Conservation (phyloP, 2,888 invertebrate species). For the Tetanocera ferruginea region DNA sequence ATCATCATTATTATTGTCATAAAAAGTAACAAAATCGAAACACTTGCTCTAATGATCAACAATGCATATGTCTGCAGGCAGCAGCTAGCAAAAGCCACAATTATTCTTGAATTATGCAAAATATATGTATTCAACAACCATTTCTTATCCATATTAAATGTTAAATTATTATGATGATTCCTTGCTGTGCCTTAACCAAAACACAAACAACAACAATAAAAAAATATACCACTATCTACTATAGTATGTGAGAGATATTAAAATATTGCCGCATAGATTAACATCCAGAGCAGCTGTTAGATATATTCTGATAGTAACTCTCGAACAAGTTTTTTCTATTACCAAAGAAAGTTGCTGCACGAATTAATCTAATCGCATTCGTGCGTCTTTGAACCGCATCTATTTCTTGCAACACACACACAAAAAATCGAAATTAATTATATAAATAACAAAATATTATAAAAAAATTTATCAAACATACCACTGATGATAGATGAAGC, state of each 20-base stretch:
- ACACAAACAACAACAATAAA: neutral
- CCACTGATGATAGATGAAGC: constrained; percentile 21
- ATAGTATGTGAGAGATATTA: constrained; percentile 1
- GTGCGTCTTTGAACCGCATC: neutral
- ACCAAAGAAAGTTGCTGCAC: constrained; percentile 2
- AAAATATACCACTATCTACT: neutral
- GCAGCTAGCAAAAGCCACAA: neutral
- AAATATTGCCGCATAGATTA: neutral
- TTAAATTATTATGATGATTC: constrained; percentile 10
- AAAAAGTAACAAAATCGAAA: too few relatives aligned
- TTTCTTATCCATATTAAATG: neutral
- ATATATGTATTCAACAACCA: constrained; percentile 19
- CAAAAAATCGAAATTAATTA: constrained; percentile 10
- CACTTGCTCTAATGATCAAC: too few relatives aligned
- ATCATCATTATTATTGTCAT: too few relatives aligned
- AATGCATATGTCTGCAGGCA: too few relatives aligned
- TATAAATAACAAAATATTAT: constrained; percentile 26
- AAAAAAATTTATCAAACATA: constrained; percentile 8
- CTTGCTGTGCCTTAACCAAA: neutral
- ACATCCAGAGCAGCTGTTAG: constrained; percentile 11
- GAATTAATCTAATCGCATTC: constrained; percentile 9
- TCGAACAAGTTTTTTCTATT: neutral
- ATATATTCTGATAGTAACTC: neutral
- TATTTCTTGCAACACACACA: neutral
- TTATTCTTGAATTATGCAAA: constrained; percentile 16